These are phyloP conservation scores for Epizoanthus illoricatus DNA, from an alignment of 92 coral and sea anemone genomes.

Conservation along the genomic window DNA sequence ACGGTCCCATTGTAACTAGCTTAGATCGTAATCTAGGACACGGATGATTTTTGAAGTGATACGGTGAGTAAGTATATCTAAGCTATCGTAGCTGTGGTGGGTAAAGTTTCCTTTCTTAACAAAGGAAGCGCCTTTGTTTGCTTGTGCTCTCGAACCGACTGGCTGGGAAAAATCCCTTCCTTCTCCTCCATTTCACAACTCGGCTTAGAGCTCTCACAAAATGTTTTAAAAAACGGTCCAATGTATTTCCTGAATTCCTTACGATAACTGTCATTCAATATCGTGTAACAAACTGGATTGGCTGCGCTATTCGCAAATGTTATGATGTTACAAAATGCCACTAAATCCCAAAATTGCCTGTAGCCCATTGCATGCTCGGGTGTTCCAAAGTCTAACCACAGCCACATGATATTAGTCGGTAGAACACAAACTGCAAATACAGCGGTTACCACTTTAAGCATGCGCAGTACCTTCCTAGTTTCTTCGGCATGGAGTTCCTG, in stretches of 20 bases:
- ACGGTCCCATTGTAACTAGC: too few species aligned
- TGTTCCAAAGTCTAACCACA: constrained; percentile 88
- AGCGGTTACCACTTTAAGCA: constrained; percentile 77
- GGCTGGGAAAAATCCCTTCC: neutral
- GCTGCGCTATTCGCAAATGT: constrained; percentile 89
- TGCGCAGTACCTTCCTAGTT: constrained; percentile 73
- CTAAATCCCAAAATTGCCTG: constrained; percentile 65
- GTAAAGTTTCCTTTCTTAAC: too few species aligned
- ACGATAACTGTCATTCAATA: constrained; percentile 70
- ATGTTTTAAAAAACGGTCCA: neutral
- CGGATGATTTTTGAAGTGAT: too few species aligned
- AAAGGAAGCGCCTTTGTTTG: too few species aligned
- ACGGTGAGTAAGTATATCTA: too few species aligned
- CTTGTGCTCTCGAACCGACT: neutral
- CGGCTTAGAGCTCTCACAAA: neutral
- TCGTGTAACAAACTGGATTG: constrained; percentile 81
- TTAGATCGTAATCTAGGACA: too few species aligned
- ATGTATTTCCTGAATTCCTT: constrained; percentile 36
- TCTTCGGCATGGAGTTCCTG: constrained; percentile 70
- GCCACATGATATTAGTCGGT: constrained; percentile 75
- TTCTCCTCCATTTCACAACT: neutral
- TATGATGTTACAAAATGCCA: constrained; percentile 69
- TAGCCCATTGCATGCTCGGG: constrained; percentile 54
- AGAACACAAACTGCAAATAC: constrained; percentile 69
- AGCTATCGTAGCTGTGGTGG: too few species aligned